A percentile compares a stretch with the other conserved stretches of the same genome.
These are phyloP conservation scores for Poeciliopsis occidentalis DNA, from an alignment of 2,113 vertebrate genomes.

Conservation along the genomic window DNA sequence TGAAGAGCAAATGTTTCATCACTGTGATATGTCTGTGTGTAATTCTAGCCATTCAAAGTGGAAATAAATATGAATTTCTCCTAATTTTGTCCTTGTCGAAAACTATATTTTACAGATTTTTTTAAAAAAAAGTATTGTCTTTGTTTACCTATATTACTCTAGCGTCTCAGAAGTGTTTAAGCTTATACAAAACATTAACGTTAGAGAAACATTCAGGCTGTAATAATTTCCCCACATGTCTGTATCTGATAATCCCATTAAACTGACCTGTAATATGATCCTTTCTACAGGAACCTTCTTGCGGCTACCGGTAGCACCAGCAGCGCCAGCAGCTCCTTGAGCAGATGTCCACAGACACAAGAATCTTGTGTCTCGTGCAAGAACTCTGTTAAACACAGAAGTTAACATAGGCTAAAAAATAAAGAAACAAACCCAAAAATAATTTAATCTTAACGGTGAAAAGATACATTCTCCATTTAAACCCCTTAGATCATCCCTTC, in stretches of 20 bases:
- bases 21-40: background rate
- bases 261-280: slow-evolving; percentile 89
- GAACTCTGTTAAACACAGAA: slow-evolving; percentile 76
- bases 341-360: slow-evolving; percentile 88
- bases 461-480: too few relatives aligned
- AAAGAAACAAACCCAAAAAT: background rate
- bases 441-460: background rate
- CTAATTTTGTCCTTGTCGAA: too few relatives aligned
- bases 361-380: slow-evolving; percentile 88
- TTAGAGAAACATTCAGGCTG: background rate
- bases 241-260: background rate
- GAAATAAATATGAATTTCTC: background rate
- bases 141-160: background rate
- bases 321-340: slow-evolving; percentile 62
- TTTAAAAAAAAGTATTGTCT: too few relatives aligned
- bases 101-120: too few relatives aligned
- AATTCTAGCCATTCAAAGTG: background rate
- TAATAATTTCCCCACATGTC: too few relatives aligned
- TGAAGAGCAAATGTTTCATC: too few relatives aligned
- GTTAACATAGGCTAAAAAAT: background rate
- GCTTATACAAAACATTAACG: background rate
- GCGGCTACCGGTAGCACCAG: slow-evolving; percentile 72
- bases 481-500: background rate
- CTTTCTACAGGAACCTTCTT: slow-evolving; percentile 84
- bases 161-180: background rate